Base-by-base conservation (phyloP, 2,797 vertebrate species). In the Pangasius macronema region DNA sequence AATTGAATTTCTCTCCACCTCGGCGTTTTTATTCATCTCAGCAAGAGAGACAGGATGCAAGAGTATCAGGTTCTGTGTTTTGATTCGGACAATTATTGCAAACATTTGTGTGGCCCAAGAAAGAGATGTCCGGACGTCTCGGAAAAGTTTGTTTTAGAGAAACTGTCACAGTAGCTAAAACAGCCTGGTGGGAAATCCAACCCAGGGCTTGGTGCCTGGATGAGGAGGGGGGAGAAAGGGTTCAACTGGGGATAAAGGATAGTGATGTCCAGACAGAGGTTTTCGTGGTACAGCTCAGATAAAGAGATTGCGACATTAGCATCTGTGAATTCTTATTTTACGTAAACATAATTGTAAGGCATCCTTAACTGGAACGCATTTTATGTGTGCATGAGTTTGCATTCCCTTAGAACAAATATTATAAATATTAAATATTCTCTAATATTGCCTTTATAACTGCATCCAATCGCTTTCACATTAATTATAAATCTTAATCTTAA, bases 91-190 rank as follows among this genome's bases (percentile, higher is more conserved):
- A 89, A 92, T 95, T 93, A 95, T 94, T 94, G 92, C 89, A 93
- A 92, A 92, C 93, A 93, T 94, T 95, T 91, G 93, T 91, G 90
- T 89, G 83, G 83, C 91, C 87, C 91, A 72, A 93, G 90, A 94
- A 91, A 93, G 91, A 90, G 89, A 82, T 84, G 85, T 33, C 68
- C 33, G 6, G 86, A 61, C 72, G 65, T 92, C 36, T 85, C 33
- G 16, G 89, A 90, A 86, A 75, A 87, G 87, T 86, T 93, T 93
- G 91, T 94, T 95, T 94, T 91, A 22, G 82, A 92, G 89, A 94
- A 94, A 93, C 86, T 93, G 94, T 95, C 94, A 94, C 93, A 93
- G 93, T 94, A 93, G 93, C 93, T 94, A 91, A 93, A 94, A 94
- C 92, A 93, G 91, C 84, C 68, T 27, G 65, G 22, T 84, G 51